Evolutionary conservation across 2,113 vertebrate genomes (phyloP), one percentile per base, ranked within the genome.

Genomic region (Harpagus bidentatus): DNA sequence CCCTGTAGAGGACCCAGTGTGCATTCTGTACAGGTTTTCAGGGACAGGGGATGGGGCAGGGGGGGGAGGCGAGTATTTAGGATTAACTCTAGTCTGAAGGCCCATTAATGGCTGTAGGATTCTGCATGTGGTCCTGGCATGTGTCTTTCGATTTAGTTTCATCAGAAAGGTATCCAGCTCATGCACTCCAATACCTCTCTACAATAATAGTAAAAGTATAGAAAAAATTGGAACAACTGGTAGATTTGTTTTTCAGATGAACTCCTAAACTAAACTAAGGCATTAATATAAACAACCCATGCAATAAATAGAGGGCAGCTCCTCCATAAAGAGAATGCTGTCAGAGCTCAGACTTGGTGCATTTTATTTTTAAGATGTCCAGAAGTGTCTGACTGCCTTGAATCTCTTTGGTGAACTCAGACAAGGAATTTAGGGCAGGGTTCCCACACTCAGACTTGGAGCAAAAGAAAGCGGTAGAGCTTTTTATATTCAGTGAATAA

Each of bases 31-130:
- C 3, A 1, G 32, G 65, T 43, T 48, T 76, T 71, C 2, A 3
- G 18, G 10, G 15, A 0, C 0, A 4, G 53, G 29, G 16, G 28
- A 26, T 2, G 16, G 52, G 28, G 0, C 6, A 1, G 7, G 28
- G 28, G 11, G 13, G 4, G 43, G 13, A 61, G 6, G 3, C 6
- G 9, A 10, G 1, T 32, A 42, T 11, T 65, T 61, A 55, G 40
- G 58, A 81, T 86, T 95, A 93, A 6, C 67, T 94, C 29, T 48
- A 65, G 26, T 73, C n/a, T 80, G 36, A 95, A 92, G 65, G 43
- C 18, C 26, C 67, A 65, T 88, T 88, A 90, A 88, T 40, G 48
- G 31, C 53, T 72, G 22, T 34, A 86, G 63, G 71, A 72, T 73
- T 77, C 36, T 77, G 43, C 23, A 19, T 91, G 63, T 56, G 34